Conservation (phyloP, 23 tunicate species). For the Halocynthia roretzi region DNA sequence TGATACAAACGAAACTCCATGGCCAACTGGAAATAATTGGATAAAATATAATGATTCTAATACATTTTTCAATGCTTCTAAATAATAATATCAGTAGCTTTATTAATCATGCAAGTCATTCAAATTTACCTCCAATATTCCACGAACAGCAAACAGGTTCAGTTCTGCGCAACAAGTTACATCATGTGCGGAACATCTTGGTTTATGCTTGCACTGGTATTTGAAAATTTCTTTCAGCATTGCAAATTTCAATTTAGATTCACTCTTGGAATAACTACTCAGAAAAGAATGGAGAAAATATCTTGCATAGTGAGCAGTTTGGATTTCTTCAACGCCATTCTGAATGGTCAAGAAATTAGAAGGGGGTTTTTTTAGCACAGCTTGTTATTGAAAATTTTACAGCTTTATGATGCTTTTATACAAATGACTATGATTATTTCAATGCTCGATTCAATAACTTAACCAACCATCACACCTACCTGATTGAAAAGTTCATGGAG, state of each 20-base stretch:
- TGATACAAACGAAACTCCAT: not conserved
- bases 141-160: not conserved
- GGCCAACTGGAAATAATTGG: not conserved
- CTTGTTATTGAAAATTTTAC: too few relatives aligned
- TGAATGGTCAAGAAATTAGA: too few relatives aligned
- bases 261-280: not conserved
- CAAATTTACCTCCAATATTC: not conserved
- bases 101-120: not conserved
- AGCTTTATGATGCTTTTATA: too few relatives aligned
- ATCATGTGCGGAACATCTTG: slow-evolving; percentile 3
- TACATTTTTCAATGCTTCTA: too few relatives aligned
- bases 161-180: not conserved
- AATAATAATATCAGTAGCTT: not conserved
- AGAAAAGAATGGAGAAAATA: not conserved
- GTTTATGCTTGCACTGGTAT: not conserved
- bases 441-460: too few relatives aligned
- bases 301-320: too few relatives aligned
- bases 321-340: too few relatives aligned
- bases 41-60: too few relatives aligned
- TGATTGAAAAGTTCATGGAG: too few relatives aligned
- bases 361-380: too few relatives aligned
- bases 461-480: too few relatives aligned
- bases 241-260: not conserved
- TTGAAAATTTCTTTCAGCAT: not conserved
- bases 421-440: too few relatives aligned